Base-by-base conservation (phyloP, 2,113 vertebrate genomes). In the Lichenostomus cassidix region DNA sequence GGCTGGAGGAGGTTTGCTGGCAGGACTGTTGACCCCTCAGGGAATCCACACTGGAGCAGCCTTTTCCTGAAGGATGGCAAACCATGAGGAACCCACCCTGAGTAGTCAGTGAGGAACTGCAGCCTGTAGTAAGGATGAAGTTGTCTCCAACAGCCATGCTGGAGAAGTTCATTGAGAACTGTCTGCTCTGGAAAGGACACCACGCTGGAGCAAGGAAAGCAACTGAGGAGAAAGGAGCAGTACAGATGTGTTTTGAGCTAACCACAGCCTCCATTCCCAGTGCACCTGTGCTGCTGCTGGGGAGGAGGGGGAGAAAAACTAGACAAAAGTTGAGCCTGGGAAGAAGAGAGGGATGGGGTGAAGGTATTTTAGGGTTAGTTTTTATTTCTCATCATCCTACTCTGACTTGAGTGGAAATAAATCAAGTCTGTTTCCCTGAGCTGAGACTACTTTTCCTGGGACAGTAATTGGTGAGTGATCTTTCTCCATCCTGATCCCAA, bases 21-120 rank as follows among this genome's bases (percentile, higher is more conserved):
- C 16, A 52, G 2, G 4, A n/a, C 16, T 65, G 8, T 25, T 46
- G 33, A 67, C 17, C n/a, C 21, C 0, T 0, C 6, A n/a, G n/a
- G 18, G 9, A 39, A 33, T 4, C 25, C 25, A 25, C 0, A 1
- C 16, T 53, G 28, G 24, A 37, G 29, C 31, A 68, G 12, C 41
- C 25, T 73, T 28, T 15, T 41, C 11, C 31, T 74, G 53, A 80
- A 80, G 24, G 21, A 24, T n/a, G 22, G 17, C 44, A 73, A 10
- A 42, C 25, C 17, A 19, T 46, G 24, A 41, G 23, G 33, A 11
- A 46, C 14, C 12, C 31, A 56, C 7, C 13, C 15, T 17, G 33
- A 65, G 20, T 9, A 42, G 8, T 0, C 49, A 29, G 15, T n/a
- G 16, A 69, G 59, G 23, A 37, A 28, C 23, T 75, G 35, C 20